Base-by-base conservation (phyloP, 2,797 vertebrate genomes). In the Lerista edwardsae region DNA sequence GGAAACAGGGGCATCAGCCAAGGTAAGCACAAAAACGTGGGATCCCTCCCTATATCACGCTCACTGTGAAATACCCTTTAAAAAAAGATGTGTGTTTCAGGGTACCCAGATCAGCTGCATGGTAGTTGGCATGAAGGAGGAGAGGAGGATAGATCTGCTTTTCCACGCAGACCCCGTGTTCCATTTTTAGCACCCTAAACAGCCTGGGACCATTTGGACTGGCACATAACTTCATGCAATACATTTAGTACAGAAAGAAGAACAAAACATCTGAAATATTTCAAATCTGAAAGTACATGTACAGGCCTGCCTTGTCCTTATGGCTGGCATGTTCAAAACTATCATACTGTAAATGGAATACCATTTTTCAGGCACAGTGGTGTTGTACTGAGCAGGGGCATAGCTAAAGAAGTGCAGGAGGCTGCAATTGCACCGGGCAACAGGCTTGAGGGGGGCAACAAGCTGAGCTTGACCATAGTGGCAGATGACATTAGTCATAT, bases 251-350 rank as follows among this genome's bases (percentile, higher is more conserved):
- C 41, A 75, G 59, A 83, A 62, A 21, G 8, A 73, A 47, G 8
- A 73, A 47, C 65, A 71, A 74, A 81, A 15, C 39, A 57, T 82
- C 71, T 7, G 68, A 69, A 69, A 39, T 69, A 69, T 69, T 39
- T 69, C 36, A 69, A 39, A 36, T 69, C 67, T 39, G 19, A 39
- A 69, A 6, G 31, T 34, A 69, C 23, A 69, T 23, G 6, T 5
- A 19, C 17, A 78, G 36, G 6, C 86, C 23, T 67, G 21, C 55
- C 1, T 0, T 68, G 2, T 64, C 39, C 17, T 0, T 62, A 84
- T 21, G 1, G 57, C 1, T 0, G 23, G 3, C 74, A 2, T 74
- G 51, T 7, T 25, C 2, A 2, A 55, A 47, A 9, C 19, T 0
- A 2, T 51, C 2, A 1, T 2, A 34, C 65, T 31, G n/a, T 15